These are phyloP conservation scores for Tupaia chinensis DNA, from an alignment of 2,113 vertebrate genomes.

Conservation along the genomic window DNA sequence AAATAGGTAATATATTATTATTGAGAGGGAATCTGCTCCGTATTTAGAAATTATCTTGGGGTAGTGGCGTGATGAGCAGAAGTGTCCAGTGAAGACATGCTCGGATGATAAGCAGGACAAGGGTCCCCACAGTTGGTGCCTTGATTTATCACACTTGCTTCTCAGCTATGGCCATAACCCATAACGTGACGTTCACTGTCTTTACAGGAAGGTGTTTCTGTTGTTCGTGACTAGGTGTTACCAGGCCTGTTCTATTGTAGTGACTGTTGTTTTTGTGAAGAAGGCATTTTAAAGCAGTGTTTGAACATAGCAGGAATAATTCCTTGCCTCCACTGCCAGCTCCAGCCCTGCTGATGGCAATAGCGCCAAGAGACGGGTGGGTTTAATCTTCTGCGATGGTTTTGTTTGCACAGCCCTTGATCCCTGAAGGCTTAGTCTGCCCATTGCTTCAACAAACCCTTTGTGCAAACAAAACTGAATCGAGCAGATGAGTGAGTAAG, in stretches of 20 bases:
- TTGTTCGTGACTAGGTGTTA: slow-evolving; percentile 49
- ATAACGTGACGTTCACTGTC: not conserved
- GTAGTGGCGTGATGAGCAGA: not conserved
- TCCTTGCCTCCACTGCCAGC: not conserved
- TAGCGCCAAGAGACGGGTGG: not conserved
- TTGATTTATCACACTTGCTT: slow-evolving; percentile 1
- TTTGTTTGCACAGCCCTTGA: slow-evolving; percentile 63
- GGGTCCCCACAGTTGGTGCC: not conserved
- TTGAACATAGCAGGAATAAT: slow-evolving; percentile 49
- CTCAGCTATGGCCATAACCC: not conserved
- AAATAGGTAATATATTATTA: not conserved
- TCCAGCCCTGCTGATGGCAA: not conserved
- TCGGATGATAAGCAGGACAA: slow-evolving; percentile 5
- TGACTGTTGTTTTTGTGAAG: slow-evolving; percentile 59
- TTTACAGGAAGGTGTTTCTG: slow-evolving; percentile 43
- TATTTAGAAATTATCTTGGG: slow-evolving; percentile 50
- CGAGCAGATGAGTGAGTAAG: slow-evolving; percentile 45
- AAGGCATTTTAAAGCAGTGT: slow-evolving; percentile 38
- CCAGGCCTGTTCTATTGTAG: not conserved
- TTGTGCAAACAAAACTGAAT: slow-evolving; percentile 68
- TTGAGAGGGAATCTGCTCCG: not conserved
- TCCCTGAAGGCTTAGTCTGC: slow-evolving; percentile 41
- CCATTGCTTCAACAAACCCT: slow-evolving; percentile 39
- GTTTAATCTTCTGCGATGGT: slow-evolving; percentile 55
- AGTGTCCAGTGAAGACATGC: not conserved